Conservation (phyloP, 2,113 vertebrate species). For the Rhynchomys soricoides region DNA sequence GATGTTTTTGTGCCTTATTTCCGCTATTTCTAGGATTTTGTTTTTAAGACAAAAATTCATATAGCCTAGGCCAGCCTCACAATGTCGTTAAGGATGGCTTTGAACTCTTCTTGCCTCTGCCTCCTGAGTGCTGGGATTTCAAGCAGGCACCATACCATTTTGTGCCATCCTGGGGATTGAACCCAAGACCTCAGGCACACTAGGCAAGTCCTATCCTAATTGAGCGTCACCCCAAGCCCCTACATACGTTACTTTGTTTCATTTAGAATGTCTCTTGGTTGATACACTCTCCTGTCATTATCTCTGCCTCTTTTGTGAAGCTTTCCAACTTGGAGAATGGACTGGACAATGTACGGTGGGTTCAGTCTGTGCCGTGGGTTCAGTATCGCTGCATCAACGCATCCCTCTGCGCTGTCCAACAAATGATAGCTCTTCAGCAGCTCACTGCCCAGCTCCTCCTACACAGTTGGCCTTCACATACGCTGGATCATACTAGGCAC, state of each 20-base stretch:
- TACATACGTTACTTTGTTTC: background rate
- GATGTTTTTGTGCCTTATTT: background rate
- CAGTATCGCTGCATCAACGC: background rate
- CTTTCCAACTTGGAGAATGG: background rate
- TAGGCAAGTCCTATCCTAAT: background rate
- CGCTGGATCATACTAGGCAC: background rate
- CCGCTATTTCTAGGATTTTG: background rate
- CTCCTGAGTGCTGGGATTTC: background rate
- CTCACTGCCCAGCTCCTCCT: background rate
- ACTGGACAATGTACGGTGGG: background rate
- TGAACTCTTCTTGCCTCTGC: background rate
- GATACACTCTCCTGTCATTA: background rate
- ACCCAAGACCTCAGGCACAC: background rate
- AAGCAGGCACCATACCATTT: background rate
- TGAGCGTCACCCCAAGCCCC: background rate
- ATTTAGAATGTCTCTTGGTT: background rate
- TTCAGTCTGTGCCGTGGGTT: background rate
- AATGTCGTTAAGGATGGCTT: background rate
- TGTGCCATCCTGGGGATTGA: background rate
- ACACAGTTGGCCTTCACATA: accelerated
- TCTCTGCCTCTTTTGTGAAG: background rate
- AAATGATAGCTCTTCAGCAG: background rate
- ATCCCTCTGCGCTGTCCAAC: accelerated
- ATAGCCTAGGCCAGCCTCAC: background rate
- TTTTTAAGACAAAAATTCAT: background rate